Conservation (phyloP, 2,888 invertebrate genomes). For the Drosophila sordidapex region DNA sequence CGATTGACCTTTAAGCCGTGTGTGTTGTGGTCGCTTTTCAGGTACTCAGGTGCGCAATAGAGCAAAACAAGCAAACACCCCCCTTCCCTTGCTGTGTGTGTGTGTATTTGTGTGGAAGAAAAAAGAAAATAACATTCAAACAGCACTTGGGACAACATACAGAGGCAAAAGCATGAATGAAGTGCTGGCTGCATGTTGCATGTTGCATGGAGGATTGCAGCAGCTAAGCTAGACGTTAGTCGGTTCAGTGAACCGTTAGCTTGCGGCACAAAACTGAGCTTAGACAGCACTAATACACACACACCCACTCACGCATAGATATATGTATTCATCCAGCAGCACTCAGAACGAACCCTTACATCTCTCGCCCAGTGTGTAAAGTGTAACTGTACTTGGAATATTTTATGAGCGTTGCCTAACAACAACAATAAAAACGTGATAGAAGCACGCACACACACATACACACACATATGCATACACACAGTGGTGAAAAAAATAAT, state of each 20-base stretch:
- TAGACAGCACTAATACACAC: slow-evolving; percentile 7
- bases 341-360: slow-evolving; percentile 18
- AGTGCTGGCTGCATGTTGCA: slow-evolving; percentile 45
- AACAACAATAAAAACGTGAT: slow-evolving; percentile 45
- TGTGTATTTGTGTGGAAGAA: slow-evolving; percentile 26
- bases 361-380: slow-evolving; percentile 42
- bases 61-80: not conserved
- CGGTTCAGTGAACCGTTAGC: slow-evolving; percentile 73
- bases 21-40: slow-evolving; percentile 14
- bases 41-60: slow-evolving; percentile 17
- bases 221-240: slow-evolving; percentile 71
- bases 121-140: slow-evolving; percentile 41
- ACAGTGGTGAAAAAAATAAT: not conserved
- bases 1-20: slow-evolving; percentile 69
- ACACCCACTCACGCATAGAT: not conserved
- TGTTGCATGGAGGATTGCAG: slow-evolving; percentile 40
- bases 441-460: slow-evolving; percentile 16
- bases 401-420: slow-evolving; percentile 67
- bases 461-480: not conserved
- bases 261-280: slow-evolving; percentile 33
- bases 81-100: slow-evolving; percentile 1
- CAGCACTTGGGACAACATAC: slow-evolving; percentile 24
- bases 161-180: slow-evolving; percentile 15
- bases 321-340: slow-evolving; percentile 6
- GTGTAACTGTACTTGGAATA: slow-evolving; percentile 79